A percentile compares a stretch with the other conserved stretches of the same genome.
phyloP scores from a whole-genome alignment of 2,113 vertebrate genomes.

The Struthidea cinerea region DNA sequence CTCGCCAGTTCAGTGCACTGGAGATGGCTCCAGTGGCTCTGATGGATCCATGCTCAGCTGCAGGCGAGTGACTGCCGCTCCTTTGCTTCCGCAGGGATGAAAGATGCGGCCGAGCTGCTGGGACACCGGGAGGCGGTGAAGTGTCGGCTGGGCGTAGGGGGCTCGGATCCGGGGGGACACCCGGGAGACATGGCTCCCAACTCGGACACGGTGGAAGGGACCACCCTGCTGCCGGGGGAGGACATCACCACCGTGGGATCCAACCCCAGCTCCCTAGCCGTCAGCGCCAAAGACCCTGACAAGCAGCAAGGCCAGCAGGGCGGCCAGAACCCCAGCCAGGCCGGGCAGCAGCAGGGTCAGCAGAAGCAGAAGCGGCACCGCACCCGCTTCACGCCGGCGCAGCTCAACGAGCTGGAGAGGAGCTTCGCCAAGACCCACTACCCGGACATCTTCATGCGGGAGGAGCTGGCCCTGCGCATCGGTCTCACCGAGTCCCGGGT shows the following conservation, averaged over 20 bases:
- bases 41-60: neutral
- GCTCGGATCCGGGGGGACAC: slow-evolving; percentile 86
- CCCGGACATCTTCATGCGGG: slow-evolving; percentile 95
- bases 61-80: slow-evolving; percentile 35
- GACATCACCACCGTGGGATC: slow-evolving; percentile 91
- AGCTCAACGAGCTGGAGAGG: slow-evolving; percentile 94
- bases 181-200: slow-evolving; percentile 91
- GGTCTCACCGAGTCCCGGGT: slow-evolving; percentile 94
- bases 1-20: neutral
- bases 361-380: slow-evolving; percentile 95
- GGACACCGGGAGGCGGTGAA: slow-evolving; percentile 93
- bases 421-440: slow-evolving; percentile 98
- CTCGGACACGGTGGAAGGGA: slow-evolving; percentile 87
- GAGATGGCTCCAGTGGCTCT: neutral
- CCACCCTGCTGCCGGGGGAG: slow-evolving; percentile 90
- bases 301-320: slow-evolving; percentile 82
- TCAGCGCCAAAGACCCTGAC: slow-evolving; percentile 90
- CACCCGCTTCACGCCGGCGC: slow-evolving; percentile 93
- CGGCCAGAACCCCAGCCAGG: slow-evolving; percentile 77
- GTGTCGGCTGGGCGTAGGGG: slow-evolving; percentile 87
- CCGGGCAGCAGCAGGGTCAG: slow-evolving; percentile 81
- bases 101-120: slow-evolving; percentile 94
- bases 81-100: slow-evolving; percentile 88
- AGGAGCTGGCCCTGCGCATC: slow-evolving; percentile 91
- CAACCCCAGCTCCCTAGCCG: slow-evolving; percentile 84